Evolutionary conservation across 2,797 vertebrate genomes (phyloP).

Genomic region (Dicrostonyx torquatus): DNA sequence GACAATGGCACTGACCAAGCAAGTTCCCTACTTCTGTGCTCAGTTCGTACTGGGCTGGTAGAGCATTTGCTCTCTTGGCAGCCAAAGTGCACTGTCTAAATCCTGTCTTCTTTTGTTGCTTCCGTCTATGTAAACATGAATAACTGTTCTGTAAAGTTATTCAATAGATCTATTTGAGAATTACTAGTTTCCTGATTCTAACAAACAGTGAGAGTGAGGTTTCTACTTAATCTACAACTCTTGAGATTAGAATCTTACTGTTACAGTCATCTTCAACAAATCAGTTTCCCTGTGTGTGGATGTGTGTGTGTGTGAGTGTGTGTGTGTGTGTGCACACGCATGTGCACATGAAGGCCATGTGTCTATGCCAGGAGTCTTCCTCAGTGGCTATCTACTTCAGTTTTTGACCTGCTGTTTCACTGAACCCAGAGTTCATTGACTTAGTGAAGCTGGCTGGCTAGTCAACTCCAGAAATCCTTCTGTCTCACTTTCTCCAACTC

Average conservation of each 20-base stretch:
- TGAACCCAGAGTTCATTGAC: not conserved
- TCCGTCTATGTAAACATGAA: not conserved
- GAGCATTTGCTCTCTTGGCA: not conserved
- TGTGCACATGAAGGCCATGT: not conserved
- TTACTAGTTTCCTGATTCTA: not conserved
- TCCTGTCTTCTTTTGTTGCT: not conserved
- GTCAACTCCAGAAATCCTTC: not conserved
- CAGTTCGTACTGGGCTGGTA: not conserved
- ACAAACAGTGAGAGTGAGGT: not conserved
- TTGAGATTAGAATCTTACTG: not conserved
- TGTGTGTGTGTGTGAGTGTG: not conserved
- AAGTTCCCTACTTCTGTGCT: not conserved
- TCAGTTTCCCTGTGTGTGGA: not conserved
- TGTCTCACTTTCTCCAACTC: not conserved
- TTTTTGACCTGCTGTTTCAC: not conserved
- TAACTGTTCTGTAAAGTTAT: not conserved
- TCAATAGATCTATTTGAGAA: not conserved
- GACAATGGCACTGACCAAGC: not conserved
- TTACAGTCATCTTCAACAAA: not conserved
- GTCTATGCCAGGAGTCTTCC: not conserved
- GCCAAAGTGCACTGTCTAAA: not conserved
- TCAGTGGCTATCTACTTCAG: not conserved
- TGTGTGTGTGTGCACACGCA: not conserved
- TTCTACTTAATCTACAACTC: not conserved
- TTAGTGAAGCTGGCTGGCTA: not conserved